These are phyloP conservation scores for Diprion similis DNA, from an alignment of 1,140 invertebrate species.

Conservation along the genomic window DNA sequence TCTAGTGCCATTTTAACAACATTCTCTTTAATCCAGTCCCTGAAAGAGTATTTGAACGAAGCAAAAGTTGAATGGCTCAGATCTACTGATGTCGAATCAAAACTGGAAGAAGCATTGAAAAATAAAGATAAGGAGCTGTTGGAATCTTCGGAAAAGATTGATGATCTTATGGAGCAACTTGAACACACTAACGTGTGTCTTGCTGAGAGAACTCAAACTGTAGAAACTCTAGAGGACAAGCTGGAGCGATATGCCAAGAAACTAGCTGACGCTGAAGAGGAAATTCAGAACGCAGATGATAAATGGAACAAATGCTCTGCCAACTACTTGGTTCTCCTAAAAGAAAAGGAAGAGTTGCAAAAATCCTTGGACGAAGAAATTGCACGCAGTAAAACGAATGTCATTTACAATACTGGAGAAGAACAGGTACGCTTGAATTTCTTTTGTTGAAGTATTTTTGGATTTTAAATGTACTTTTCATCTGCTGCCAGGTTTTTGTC, in stretches of 20 bases:
- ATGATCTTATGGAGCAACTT: constrained; percentile 47
- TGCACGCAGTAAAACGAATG: too few relatives aligned
- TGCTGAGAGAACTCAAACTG: constrained; percentile 37
- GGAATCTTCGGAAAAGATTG: constrained; percentile 39
- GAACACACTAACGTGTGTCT: constrained; percentile 39
- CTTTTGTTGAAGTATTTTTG: too few relatives aligned
- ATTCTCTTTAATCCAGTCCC: constrained; percentile 36
- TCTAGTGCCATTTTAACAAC: neutral
- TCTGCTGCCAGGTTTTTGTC: too few relatives aligned
- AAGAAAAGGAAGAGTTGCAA: neutral
- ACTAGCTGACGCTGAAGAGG: constrained; percentile 33
- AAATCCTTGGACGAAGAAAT: neutral
- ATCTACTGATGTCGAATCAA: constrained; percentile 33
- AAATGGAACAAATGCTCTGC: constrained; percentile 25
- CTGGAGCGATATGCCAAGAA: constrained; percentile 41
- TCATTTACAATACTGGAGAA: too few relatives aligned
- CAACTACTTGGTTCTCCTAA: neutral
- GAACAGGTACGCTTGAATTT: too few relatives aligned
- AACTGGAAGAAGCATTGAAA: constrained; percentile 36
- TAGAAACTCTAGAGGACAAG: constrained; percentile 45
- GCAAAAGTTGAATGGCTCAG: constrained; percentile 53
- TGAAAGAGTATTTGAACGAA: constrained; percentile 52
- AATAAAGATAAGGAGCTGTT: constrained; percentile 34
- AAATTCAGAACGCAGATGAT: constrained; percentile 25
- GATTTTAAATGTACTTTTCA: too few relatives aligned